Evolutionary conservation across 1,140 invertebrate genomes (phyloP).

Genomic region (Penaeus indicus): DNA sequence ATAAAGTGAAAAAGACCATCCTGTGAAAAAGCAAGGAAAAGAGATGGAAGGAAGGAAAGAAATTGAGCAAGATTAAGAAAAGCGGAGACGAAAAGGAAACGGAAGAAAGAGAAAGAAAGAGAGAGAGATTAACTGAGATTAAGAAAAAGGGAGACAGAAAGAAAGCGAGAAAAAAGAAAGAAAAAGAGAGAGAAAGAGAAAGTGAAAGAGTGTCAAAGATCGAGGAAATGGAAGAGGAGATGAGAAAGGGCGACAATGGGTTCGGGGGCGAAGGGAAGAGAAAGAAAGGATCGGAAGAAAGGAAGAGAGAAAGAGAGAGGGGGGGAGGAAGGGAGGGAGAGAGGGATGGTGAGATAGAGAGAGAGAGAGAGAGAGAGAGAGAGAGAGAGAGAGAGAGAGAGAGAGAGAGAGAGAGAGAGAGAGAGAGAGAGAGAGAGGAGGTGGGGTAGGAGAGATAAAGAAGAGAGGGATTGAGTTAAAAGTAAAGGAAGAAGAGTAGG

Average conservation of each 20-base stretch:
- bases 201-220: background rate
- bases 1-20: too few species aligned
- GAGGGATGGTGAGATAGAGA: background rate
- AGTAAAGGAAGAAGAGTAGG: background rate
- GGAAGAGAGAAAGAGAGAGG: background rate
- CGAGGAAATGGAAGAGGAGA: background rate
- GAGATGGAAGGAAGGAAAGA: too few species aligned
- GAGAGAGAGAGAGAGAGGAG: background rate
- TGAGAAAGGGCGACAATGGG: background rate
- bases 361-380: background rate
- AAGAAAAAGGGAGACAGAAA: background rate
- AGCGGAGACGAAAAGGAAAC: background rate
- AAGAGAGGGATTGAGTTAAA: background rate
- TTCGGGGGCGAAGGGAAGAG: background rate
- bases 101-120: background rate
- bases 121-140: constrained; percentile 8
- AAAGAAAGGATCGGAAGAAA: background rate
- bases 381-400: background rate
- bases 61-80: background rate
- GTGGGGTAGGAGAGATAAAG: background rate
- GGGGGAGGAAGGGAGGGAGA: too few species aligned
- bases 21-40: too few species aligned
- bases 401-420: too few species aligned
- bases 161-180: background rate
- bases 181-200: background rate